These are phyloP conservation scores for silkworm (Bombyx mori) DNA, from an alignment of 1,140 invertebrate genomes.

Conservation along the genomic window DNA sequence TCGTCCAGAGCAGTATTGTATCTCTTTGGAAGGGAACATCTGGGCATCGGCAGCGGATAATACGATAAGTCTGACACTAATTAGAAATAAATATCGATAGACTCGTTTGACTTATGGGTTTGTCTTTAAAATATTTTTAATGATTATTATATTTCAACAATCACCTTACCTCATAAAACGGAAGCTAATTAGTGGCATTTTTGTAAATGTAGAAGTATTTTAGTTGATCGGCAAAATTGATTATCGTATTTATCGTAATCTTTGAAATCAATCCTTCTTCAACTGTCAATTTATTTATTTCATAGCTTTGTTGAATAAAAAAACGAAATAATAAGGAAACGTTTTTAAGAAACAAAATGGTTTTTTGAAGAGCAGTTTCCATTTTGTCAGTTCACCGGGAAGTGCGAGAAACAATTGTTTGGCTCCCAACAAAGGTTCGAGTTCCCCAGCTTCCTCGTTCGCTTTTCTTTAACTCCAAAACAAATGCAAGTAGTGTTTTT, in stretches of 20 bases:
- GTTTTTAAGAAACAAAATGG: background rate
- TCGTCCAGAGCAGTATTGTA: slow-evolving; percentile 12
- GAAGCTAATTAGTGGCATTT: background rate
- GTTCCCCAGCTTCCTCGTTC: background rate
- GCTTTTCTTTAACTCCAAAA: background rate
- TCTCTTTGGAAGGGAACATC: slow-evolving; percentile 8
- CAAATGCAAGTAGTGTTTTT: slow-evolving; percentile 1
- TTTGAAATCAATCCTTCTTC: too few species aligned
- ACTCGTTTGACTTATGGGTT: background rate
- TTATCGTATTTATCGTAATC: too few species aligned
- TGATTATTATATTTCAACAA: background rate
- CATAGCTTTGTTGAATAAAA: too few species aligned
- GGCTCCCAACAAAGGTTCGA: background rate
- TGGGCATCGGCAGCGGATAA: slow-evolving; percentile 9
- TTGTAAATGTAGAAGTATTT: background rate
- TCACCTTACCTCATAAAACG: background rate
- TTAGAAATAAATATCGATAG: slow-evolving; percentile 7
- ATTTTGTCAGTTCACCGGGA: background rate
- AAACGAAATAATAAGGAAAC: background rate
- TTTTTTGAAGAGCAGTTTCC: too few species aligned
- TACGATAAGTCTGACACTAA: slow-evolving; percentile 2
- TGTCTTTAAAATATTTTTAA: background rate
- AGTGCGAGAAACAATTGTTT: background rate
- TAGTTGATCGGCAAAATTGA: background rate
- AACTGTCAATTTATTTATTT: too few species aligned